Base-by-base conservation (phyloP, 2,888 invertebrate species). In the Dynastes grantii region DNA sequence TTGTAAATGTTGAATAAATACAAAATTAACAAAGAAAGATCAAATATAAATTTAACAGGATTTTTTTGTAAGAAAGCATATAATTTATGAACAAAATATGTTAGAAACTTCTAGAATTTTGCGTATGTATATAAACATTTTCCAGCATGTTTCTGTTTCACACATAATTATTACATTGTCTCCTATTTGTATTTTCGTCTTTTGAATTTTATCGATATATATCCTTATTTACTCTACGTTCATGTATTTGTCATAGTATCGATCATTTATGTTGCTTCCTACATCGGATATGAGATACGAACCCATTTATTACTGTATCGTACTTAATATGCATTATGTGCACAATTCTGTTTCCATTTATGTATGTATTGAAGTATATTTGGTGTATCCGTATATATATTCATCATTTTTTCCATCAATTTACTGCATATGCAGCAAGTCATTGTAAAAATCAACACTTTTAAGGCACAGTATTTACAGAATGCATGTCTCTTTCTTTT, bases 251-350 rank as follows among this genome's bases (percentile, higher is more conserved):
- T 61, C 22, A 61, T 53, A 8, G 16, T 27, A 61, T 27, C 27
- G 27, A 40, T 61, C 40, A 16, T 58, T n/a, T 73, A 16, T 49
- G 32, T 73, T 61, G 67, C 67, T 73, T 73, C 53, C 37, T 61
- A 61, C 73, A 73, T 61, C 8, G 29, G 29, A 61, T 40, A 58
- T 37, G n/a, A n/a, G 16, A 58, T 73, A 11, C 27, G 40, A 40
- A 45, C 13, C 16, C 37, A 49, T 49, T 29, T 49, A 27, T 49
- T 49, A 27, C 22, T 16, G 6, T 27, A 68, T 13, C 40, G 49
- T 71, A 55, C 29, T 55, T 55, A 71, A 73, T 22, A 58, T 73
- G 73, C 73, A 61, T 73, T 61, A 73, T 73, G 73, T 73, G 73
- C 73, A 73, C 73, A 73, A 22, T 22, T 11, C 16, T 49, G 11